Conservation (phyloP, 2,113 vertebrate genomes). For the Scortum barcoo region DNA sequence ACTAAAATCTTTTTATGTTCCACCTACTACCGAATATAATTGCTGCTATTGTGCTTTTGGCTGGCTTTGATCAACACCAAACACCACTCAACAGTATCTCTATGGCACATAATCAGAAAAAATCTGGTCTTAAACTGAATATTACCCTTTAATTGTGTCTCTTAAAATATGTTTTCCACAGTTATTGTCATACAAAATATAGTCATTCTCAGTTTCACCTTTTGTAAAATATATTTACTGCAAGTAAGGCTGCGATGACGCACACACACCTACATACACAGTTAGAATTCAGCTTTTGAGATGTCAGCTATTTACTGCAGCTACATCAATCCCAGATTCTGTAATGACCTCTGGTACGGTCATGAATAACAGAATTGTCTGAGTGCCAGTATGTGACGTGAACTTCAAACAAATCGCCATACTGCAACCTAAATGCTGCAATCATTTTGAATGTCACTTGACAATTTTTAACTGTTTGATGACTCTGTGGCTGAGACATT, state of each 20-base stretch:
- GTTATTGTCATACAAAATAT: neutral
- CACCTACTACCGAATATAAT: neutral
- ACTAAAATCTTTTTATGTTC: neutral
- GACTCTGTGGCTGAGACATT: conserved; percentile 15
- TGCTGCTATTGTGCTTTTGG: neutral
- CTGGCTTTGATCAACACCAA: conserved; percentile 4
- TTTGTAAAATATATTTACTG: neutral
- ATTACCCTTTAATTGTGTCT: neutral
- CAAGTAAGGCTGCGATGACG: neutral
- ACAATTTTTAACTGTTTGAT: conserved; percentile 18
- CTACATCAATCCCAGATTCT: neutral
- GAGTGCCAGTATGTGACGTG: neutral
- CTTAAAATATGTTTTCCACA: neutral
- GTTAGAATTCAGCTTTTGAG: neutral
- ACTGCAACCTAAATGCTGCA: neutral
- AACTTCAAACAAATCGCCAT: neutral
- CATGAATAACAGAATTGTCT: neutral
- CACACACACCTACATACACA: neutral
- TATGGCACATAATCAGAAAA: neutral
- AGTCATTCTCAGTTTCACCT: neutral
- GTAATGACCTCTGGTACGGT: neutral
- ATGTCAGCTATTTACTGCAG: conserved; percentile 8
- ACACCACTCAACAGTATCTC: neutral
- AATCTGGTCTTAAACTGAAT: neutral
- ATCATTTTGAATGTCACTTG: neutral